phyloP scores from a whole-genome alignment of 2,797 vertebrate genomes.

The Sparus aurata region DNA sequence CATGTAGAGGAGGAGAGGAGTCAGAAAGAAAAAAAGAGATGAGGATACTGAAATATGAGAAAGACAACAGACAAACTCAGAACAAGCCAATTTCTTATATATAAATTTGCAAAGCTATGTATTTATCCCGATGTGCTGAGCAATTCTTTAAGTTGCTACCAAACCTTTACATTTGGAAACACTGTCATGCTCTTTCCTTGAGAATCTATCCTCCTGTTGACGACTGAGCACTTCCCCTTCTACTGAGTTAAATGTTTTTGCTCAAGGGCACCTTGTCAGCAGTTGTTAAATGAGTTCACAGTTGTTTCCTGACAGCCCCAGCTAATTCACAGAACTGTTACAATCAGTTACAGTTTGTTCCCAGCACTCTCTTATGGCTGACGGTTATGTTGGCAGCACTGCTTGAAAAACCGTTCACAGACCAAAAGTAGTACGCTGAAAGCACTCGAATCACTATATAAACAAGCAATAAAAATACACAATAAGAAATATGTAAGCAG shows the following conservation, averaged over 20 bases:
- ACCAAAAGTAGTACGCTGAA: no score
- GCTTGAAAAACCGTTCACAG: no score
- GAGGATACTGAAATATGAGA: neutral
- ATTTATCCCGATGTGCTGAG: conserved; percentile 7
- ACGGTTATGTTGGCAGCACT: neutral
- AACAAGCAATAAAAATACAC: no score
- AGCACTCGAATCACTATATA: no score
- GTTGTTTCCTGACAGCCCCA: conserved; percentile 1
- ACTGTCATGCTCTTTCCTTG: neutral
- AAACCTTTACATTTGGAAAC: neutral
- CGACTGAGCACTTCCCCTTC: neutral
- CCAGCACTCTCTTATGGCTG: neutral
- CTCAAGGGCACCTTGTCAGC: conserved; percentile 19
- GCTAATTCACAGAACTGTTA: conserved; percentile 14
- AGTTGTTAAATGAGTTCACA: conserved; percentile 27
- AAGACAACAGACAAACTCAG: neutral
- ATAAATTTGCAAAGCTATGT: neutral
- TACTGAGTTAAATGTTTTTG: conserved; percentile 5
- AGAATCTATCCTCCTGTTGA: neutral
- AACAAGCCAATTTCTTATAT: conserved; percentile 10
- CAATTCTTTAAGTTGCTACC: neutral
- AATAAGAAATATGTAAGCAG: no score
- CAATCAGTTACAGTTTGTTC: conserved; percentile 9
- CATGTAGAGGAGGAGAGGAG: conserved; percentile 56
- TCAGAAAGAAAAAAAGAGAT: conserved; percentile 8